Percentiles rank a stretch among this genome's conserved stretches.
Evolutionary conservation across 2,888 invertebrate genomes (phyloP).

Genomic region (Morinoia aosen): DNA sequence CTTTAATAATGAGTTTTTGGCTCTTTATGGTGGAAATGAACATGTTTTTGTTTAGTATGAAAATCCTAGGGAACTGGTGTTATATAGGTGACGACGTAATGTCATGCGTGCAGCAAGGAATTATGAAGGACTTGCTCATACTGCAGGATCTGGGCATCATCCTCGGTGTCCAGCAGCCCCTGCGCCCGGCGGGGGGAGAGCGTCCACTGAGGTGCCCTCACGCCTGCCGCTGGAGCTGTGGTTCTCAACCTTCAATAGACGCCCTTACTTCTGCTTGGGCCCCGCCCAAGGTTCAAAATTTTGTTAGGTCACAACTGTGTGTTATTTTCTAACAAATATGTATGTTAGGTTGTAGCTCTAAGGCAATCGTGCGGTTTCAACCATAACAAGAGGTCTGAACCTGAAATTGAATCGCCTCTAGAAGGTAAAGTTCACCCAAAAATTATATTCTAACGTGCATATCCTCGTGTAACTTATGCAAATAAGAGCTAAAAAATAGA

Average conservation of each 20-base stretch:
- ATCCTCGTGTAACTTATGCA: too few species aligned
- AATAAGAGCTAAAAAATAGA: too few species aligned
- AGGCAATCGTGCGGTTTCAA: too few species aligned
- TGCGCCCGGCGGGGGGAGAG: constrained; percentile 27
- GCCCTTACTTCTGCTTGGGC: neutral
- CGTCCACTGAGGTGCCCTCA: neutral
- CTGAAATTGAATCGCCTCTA: too few species aligned
- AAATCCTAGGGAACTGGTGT: neutral
- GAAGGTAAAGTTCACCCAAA: too few species aligned
- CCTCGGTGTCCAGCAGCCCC: constrained; percentile 40
- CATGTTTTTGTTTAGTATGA: too few species aligned
- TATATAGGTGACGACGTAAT: neutral
- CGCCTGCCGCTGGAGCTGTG: neutral
- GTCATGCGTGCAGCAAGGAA: neutral
- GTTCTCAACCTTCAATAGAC: neutral
- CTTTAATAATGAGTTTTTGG: too few species aligned
- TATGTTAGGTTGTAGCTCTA: too few species aligned
- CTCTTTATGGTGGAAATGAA: too few species aligned
- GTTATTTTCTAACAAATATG: neutral
- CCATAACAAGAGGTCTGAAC: too few species aligned
- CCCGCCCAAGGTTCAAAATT: neutral
- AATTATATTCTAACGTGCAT: too few species aligned
- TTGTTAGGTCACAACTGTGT: neutral
- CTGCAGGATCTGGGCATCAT: constrained; percentile 41
- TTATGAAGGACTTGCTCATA: neutral